Conservation (phyloP, 2,797 vertebrate genomes). For the Rhinatrema bivittatum region DNA sequence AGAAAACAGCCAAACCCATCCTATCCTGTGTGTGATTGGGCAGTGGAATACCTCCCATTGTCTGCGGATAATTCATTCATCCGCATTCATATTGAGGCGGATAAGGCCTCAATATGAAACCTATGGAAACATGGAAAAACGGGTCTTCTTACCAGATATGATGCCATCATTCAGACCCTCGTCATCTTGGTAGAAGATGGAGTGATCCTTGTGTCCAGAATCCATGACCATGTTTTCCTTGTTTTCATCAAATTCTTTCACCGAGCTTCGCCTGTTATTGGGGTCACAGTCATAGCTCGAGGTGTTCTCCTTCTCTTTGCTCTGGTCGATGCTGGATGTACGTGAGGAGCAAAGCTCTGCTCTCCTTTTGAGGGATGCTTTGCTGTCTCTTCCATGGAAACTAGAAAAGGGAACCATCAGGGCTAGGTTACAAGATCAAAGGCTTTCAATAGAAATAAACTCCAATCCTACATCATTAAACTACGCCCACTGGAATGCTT, state of each 20-base stretch:
- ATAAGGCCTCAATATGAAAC: too few relatives aligned
- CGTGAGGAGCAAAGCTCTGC: slow-evolving; percentile 70
- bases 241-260: slow-evolving; percentile 86
- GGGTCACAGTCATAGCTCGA: slow-evolving; percentile 37
- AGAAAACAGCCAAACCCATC: too few relatives aligned
- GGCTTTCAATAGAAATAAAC: background rate
- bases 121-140: too few relatives aligned
- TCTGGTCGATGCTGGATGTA: slow-evolving; percentile 68
- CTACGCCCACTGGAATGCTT: too few relatives aligned
- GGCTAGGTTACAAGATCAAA: slow-evolving; percentile 6
- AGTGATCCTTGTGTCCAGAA: slow-evolving; percentile 77
- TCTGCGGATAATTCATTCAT: too few relatives aligned
- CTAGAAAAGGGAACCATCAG: slow-evolving; percentile 42
- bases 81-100: too few relatives aligned
- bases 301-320: slow-evolving; percentile 53
- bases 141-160: slow-evolving; percentile 77
- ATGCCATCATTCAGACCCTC: slow-evolving; percentile 85
- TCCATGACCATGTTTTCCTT: slow-evolving; percentile 89
- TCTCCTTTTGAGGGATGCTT: slow-evolving; percentile 79
- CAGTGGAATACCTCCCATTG: too few relatives aligned
- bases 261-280: slow-evolving; percentile 54
- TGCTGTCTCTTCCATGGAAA: slow-evolving; percentile 77
- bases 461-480: too few relatives aligned
- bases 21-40: too few relatives aligned
- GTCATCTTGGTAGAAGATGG: slow-evolving; percentile 79